Base-by-base conservation (phyloP, 2,113 vertebrate genomes). In the Prionailurus bengalensis region DNA sequence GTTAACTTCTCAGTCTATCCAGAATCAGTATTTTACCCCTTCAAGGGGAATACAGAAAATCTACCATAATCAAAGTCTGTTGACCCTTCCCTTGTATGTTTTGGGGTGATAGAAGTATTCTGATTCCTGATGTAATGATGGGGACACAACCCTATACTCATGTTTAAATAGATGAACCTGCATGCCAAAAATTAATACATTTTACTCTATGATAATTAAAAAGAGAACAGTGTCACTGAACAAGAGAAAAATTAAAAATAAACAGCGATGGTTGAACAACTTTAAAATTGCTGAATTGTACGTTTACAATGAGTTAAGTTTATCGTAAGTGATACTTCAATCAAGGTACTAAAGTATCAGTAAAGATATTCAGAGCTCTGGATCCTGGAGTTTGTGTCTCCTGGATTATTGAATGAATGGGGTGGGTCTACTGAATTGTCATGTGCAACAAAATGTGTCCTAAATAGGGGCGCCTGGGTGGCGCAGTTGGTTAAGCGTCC, bases 381-480 rank as follows among this genome's bases (percentile, higher is more conserved):
- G 29, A 48, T 81, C 17, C 27, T 65, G 65, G 53, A 73, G 3
- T 61, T 85, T n/a, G 65, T 23, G 1, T 1, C 2, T 71, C 36
- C 14, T 45, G 7, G 17, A 27, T 39, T 74, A 13, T 89, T 66
- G 14, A 82, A 81, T 29, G 23, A 90, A 53, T 70, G 3, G 0
- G 12, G 1, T 45, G 27, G 4, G 8, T 36, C 12, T 79, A n/a
- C 4, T 51, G 11, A 0, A 6, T 16, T 23, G 39, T 0, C 33
- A 80, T n/a, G 21, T 53, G 12, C 10, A 42, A 3, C 15, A 74
- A 55, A 80, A 61, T 9, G 6, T 5, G 61, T 74, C 68, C 66
- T 16, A 58, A 90, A 80, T 25, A 17, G 36, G 36, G 36, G 36
- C 36, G 36, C 36, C 36, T 36, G 36, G 36, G 36, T 36, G 36